Evolutionary conservation across 1,140 invertebrate species (phyloP).

Genomic region (Ladona fulva): DNA sequence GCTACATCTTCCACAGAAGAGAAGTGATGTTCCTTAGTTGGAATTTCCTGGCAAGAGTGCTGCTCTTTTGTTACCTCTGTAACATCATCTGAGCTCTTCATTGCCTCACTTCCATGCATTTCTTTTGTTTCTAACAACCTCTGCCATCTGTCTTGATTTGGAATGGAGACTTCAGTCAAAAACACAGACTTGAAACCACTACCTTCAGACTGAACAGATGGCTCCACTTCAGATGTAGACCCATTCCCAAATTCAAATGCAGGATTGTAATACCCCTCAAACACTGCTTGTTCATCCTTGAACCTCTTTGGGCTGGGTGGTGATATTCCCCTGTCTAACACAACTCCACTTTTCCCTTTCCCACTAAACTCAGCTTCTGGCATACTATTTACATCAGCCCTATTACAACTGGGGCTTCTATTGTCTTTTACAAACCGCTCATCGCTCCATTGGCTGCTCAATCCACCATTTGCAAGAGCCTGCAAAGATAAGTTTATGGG

Average conservation of each 20-base stretch:
- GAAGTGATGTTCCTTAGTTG: background rate
- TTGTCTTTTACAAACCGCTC: too few relatives aligned
- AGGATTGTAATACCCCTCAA: conserved; percentile 35
- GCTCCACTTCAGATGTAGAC: background rate
- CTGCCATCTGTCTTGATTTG: too few relatives aligned
- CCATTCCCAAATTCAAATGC: conserved; percentile 29
- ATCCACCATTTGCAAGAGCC: background rate
- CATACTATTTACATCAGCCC: background rate
- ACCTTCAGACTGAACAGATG: background rate
- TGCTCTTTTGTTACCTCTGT: background rate
- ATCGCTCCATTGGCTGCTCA: background rate
- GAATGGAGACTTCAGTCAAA: background rate
- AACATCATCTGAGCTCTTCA: conserved; percentile 22
- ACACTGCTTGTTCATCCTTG: background rate
- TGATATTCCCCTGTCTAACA: background rate
- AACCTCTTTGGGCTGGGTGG: background rate
- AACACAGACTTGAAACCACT: background rate
- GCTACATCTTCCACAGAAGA: conserved; percentile 24
- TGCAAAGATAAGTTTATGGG: background rate
- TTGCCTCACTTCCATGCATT: background rate
- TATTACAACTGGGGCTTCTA: too few relatives aligned
- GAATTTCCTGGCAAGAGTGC: background rate
- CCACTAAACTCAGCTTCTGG: background rate
- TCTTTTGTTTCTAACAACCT: background rate
- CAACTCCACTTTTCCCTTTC: background rate